A percentile compares a stretch with the other conserved stretches of the same genome.
Evolutionary conservation across 2,888 invertebrate species (phyloP).

Genomic region (Petrophora chlorosata): DNA sequence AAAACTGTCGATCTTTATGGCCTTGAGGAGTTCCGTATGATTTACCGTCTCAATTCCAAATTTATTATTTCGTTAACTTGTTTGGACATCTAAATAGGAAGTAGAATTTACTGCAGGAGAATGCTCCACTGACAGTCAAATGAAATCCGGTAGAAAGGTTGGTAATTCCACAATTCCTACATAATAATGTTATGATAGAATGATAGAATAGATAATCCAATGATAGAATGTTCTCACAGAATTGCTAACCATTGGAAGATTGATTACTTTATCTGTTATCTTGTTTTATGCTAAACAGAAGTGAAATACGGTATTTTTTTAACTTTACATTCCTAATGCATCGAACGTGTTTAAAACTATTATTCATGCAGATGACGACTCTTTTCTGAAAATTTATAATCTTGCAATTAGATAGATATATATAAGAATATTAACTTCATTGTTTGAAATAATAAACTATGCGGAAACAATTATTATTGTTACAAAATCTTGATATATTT

Average conservation of each 20-base stretch:
- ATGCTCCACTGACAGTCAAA: constrained; percentile 17
- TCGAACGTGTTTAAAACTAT: constrained; percentile 6
- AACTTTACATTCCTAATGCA: not conserved
- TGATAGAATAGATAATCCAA: no score
- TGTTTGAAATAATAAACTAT: no score
- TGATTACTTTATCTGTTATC: constrained; percentile 2
- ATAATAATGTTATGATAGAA: no score
- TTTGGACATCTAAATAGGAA: constrained; percentile 19
- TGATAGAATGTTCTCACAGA: constrained; percentile 8
- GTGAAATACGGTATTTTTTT: constrained; percentile 4
- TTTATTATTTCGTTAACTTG: constrained; percentile 16
- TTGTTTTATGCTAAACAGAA: constrained; percentile 5
- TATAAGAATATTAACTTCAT: no score
- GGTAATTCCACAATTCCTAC: constrained; percentile 15
- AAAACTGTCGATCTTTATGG: constrained; percentile 16
- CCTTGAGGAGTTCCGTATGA: constrained; percentile 18
- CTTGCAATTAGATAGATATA: no score
- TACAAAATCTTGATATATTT: no score
- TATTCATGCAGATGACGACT: not conserved
- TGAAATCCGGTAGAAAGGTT: constrained; percentile 23
- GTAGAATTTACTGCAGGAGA: constrained; percentile 13
- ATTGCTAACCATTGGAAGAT: constrained; percentile 13
- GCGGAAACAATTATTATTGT: not conserved
- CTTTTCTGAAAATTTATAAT: constrained; percentile 1
- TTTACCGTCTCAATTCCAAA: constrained; percentile 11